A percentile compares a stretch with the other conserved stretches of the same genome.
phyloP scores from a whole-genome alignment of 2,888 invertebrate species.

The Phlogophora meticulosa region DNA sequence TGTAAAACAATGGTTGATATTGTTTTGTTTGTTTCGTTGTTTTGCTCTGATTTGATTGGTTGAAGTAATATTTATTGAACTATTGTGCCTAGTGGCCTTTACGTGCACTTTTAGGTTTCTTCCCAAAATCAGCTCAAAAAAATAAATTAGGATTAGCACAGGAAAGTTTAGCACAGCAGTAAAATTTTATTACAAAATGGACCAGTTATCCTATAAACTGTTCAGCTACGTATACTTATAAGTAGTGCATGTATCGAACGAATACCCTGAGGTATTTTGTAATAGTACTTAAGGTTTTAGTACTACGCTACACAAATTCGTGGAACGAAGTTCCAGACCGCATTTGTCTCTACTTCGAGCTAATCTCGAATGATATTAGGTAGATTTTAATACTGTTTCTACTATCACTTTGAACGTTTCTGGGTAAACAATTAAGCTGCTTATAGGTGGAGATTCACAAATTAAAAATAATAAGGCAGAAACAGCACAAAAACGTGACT shows the following conservation, averaged over 20 bases:
- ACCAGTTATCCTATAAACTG: conserved; percentile 7
- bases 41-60: conserved; percentile 9
- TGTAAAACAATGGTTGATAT: conserved; percentile 60
- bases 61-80: background rate
- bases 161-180: background rate
- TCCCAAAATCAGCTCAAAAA: background rate
- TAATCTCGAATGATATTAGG: conserved; percentile 44
- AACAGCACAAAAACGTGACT: background rate
- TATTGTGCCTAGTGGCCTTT: too few species aligned
- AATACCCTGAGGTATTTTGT: conserved; percentile 47
- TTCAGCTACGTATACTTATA: background rate
- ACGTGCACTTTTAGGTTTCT: background rate
- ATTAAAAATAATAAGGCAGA: conserved; percentile 1
- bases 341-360: conserved; percentile 46
- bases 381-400: conserved; percentile 30
- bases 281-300: conserved; percentile 49
- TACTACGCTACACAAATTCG: conserved; percentile 36
- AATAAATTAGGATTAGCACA: background rate
- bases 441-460: background rate
- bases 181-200: conserved; percentile 11
- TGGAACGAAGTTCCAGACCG: conserved; percentile 35
- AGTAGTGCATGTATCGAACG: conserved; percentile 28
- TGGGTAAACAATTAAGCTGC: background rate
- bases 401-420: conserved; percentile 14
- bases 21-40: conserved; percentile 33